phyloP scores from a whole-genome alignment of 2,113 vertebrate species.

The Melanostigma gelatinosum region DNA sequence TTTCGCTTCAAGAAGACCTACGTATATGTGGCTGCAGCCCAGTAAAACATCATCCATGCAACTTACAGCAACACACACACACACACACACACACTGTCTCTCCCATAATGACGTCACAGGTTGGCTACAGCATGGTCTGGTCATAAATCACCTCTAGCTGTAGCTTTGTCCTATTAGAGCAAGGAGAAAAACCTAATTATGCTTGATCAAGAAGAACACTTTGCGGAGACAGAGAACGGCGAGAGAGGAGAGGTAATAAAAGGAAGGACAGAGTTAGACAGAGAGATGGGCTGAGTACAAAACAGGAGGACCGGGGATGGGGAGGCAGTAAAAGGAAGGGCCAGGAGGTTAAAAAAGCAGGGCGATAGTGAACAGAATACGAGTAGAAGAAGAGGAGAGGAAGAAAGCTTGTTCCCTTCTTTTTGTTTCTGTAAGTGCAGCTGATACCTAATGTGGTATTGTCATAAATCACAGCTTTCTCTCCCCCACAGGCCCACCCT shows the following conservation, averaged over 20 bases:
- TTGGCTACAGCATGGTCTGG: slow-evolving; percentile 65
- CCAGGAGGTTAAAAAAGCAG: slow-evolving; percentile 43
- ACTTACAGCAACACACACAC: slow-evolving; percentile 33
- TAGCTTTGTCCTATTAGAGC: slow-evolving; percentile 81
- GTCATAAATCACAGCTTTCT: slow-evolving; percentile 66
- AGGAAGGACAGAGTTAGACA: slow-evolving; percentile 69
- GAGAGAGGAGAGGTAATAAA: slow-evolving; percentile 70
- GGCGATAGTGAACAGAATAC: slow-evolving; percentile 9
- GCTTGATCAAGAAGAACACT: slow-evolving; percentile 81
- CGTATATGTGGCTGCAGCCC: slow-evolving; percentile 46
- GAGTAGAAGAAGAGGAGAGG: neutral
- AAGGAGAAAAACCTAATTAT: slow-evolving; percentile 85
- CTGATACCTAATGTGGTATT: slow-evolving; percentile 50
- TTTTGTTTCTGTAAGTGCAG: slow-evolving; percentile 46
- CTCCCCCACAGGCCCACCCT: slow-evolving; percentile 36
- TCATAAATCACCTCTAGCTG: slow-evolving; percentile 82
- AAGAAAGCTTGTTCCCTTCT: slow-evolving; percentile 8
- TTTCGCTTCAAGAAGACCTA: slow-evolving; percentile 62
- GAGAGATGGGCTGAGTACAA: slow-evolving; percentile 56
- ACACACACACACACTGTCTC: slow-evolving; percentile 24
- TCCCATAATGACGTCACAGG: slow-evolving; percentile 65
- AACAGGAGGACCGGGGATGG: slow-evolving; percentile 43
- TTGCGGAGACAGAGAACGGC: slow-evolving; percentile 66
- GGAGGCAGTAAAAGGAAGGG: slow-evolving; percentile 41
- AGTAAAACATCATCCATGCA: slow-evolving; percentile 47